Evolutionary conservation across 2,113 vertebrate species (phyloP), one percentile per base, ranked within the genome.

Genomic region (Chloropsis hardwickii): DNA sequence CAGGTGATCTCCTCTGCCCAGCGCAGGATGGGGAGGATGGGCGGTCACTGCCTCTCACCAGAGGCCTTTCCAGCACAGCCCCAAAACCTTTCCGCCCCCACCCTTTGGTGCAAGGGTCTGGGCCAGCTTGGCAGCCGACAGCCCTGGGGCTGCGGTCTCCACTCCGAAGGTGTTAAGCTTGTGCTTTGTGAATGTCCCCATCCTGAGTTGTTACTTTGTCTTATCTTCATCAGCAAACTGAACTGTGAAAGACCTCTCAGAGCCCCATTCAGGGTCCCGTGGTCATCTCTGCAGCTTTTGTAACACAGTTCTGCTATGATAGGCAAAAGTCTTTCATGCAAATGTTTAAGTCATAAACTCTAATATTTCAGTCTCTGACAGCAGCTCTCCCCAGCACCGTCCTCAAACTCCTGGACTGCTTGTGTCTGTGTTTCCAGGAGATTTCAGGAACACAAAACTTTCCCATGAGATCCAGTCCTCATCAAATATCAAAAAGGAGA

Each of bases 171-270:
- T 27, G 7, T 3, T 35, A 14, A 6, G 20, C 3, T 16, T 53
- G 67, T 53, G 9, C 21, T 53, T 31, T 53, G 28, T 53, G 8
- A 53, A 10, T 53, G 28, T 17, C 6, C 16, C 37, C 39, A 54
- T 14, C 23, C 29, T 54, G 37, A 40, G 29, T 17, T 10, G 9
- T 25, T 28, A 7, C 6, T 54, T 16, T 51, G 29, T 28, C 66
- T 40, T 20, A 4, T 21, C 33, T 35, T 28, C 19, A 3, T 28
- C 19, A 35, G 40, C 0, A 0, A 37, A 37, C 37, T 37, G 37
- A 28, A 13, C 2, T 4, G 8, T 45, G 8, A 16, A 28, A 8
- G 40, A 6, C 31, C 24, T 35, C 31, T 57, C 40, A 44, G 53
- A 57, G 5, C 6, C 11, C 11, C 11, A 16, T 23, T 28, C 33